Evolutionary conservation across 1,140 invertebrate genomes (phyloP).

Genomic region (Tigriopus japonicus): DNA sequence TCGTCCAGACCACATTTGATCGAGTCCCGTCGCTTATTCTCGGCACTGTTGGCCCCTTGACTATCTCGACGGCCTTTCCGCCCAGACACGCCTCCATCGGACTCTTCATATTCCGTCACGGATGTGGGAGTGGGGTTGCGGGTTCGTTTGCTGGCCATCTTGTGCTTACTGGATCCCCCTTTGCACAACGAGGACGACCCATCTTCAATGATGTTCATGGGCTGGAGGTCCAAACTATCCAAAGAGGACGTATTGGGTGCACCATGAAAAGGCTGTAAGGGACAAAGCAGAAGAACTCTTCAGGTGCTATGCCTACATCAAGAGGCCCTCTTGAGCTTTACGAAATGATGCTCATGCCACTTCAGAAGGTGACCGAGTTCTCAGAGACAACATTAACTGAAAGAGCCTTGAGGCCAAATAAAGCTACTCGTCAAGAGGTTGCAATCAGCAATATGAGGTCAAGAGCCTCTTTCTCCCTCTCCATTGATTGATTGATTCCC

Average conservation of each 20-base stretch:
- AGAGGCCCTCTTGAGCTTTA: not conserved
- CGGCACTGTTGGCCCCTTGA: not conserved
- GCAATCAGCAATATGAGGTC: too few relatives aligned
- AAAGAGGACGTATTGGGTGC: not conserved
- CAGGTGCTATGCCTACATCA: not conserved
- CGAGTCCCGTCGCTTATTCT: not conserved
- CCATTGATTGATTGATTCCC: too few relatives aligned
- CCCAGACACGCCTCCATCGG: not conserved
- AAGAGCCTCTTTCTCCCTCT: too few relatives aligned
- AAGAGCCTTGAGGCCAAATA: too few relatives aligned
- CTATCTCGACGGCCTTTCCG: not conserved
- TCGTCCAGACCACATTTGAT: slow-evolving; percentile 9
- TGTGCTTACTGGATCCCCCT: too few relatives aligned
- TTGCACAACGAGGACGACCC: too few relatives aligned
- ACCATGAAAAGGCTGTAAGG: not conserved
- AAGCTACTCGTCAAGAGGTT: too few relatives aligned
- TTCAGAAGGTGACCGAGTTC: not conserved
- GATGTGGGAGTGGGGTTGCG: not conserved
- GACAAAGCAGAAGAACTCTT: not conserved
- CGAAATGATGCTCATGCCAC: not conserved
- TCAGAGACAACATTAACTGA: too few relatives aligned
- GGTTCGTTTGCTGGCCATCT: not conserved
- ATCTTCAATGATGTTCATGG: not conserved
- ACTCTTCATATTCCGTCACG: not conserved
- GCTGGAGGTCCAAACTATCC: not conserved